Evolutionary conservation across 2,888 invertebrate genomes (phyloP).

Genomic region (Aphrophora alni): DNA sequence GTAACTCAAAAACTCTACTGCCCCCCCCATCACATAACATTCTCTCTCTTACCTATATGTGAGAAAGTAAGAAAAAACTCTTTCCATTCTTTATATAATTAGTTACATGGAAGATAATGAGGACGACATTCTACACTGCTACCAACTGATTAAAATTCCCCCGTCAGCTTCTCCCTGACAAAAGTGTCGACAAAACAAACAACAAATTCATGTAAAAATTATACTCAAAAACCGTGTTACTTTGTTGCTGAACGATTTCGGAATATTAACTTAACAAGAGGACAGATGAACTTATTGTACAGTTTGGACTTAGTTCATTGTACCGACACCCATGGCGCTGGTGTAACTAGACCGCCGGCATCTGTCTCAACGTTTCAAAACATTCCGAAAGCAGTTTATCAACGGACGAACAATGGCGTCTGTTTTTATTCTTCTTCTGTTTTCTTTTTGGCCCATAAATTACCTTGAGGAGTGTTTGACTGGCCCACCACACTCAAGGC

Average conservation of each 20-base stretch:
- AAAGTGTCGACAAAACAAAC: too few species aligned
- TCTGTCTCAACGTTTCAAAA: background rate
- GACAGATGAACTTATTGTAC: background rate
- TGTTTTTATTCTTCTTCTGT: background rate
- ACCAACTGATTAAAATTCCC: too few species aligned
- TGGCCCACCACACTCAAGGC: background rate
- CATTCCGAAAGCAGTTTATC: background rate
- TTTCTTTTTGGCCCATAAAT: background rate
- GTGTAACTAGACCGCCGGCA: background rate
- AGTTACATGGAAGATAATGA: too few species aligned
- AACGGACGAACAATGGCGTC: background rate
- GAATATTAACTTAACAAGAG: background rate
- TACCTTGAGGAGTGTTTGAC: background rate
- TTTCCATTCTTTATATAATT: too few species aligned
- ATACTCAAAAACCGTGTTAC: too few species aligned
- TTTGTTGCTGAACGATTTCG: background rate
- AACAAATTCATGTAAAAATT: too few species aligned
- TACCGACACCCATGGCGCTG: background rate
- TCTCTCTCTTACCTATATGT: too few species aligned
- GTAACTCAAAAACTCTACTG: too few species aligned
- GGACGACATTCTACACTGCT: too few species aligned
- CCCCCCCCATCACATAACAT: too few species aligned
- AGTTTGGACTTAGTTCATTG: background rate
- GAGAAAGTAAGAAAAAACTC: too few species aligned
- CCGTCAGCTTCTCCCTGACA: too few species aligned